These are phyloP conservation scores for Pteromalus puparum DNA, from an alignment of 1,140 invertebrate species.

Conservation along the genomic window DNA sequence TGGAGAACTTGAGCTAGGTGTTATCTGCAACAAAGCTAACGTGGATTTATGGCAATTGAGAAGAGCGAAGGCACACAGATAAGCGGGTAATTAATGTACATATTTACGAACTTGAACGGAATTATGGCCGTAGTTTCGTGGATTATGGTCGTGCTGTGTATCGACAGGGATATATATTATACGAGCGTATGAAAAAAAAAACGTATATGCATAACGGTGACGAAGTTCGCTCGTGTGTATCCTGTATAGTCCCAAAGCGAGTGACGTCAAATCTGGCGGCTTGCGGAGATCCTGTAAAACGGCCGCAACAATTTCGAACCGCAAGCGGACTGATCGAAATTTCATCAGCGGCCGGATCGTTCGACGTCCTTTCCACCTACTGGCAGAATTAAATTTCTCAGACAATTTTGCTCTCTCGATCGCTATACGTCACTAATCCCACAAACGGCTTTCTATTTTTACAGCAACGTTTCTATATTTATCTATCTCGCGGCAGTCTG, in stretches of 20 bases:
- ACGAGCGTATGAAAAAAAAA: too few species aligned
- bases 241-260: not conserved
- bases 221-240: too few species aligned
- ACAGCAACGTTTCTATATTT: not conserved
- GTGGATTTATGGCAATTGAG: conserved; percentile 1
- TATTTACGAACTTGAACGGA: not conserved
- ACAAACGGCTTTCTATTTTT: not conserved
- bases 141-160: not conserved
- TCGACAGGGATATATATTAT: not conserved
- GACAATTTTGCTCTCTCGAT: not conserved
- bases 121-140: not conserved
- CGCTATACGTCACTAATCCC: too few species aligned
- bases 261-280: conserved; percentile 4
- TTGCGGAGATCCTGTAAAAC: conserved; percentile 5
- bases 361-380: too few species aligned
- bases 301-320: conserved; percentile 2
- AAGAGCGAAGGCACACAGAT: not conserved
- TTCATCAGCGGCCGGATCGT: not conserved
- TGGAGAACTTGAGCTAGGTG: not conserved
- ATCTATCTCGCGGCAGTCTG: too few species aligned
- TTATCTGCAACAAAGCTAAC: conserved; percentile 3
- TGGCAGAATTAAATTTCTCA: not conserved
- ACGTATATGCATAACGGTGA: too few species aligned
- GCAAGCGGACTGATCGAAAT: not conserved
- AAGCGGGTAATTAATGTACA: conserved; percentile 1